These are phyloP conservation scores for Anguilla pacifica DNA, from an alignment of 2,797 vertebrate genomes.

Conservation along the genomic window DNA sequence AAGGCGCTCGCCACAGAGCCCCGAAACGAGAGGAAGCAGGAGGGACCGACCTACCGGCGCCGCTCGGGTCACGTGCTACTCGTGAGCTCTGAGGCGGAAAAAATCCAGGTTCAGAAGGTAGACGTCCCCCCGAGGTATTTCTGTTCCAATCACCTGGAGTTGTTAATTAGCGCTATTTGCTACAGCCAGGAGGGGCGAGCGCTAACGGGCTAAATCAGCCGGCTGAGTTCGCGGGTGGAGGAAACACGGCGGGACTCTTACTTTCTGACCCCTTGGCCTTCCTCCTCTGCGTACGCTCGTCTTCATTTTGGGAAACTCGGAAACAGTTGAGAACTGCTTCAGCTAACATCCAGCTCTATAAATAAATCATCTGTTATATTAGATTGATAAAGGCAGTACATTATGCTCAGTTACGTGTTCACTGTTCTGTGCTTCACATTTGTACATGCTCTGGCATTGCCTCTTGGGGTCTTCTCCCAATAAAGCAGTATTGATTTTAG, in stretches of 20 bases:
- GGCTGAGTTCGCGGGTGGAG: too few relatives aligned
- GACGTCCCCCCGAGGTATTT: too few relatives aligned
- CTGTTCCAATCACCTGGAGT: too few relatives aligned
- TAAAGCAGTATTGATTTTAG: not conserved
- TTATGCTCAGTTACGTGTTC: not conserved
- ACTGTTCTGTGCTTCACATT: not conserved
- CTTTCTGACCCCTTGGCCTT: too few relatives aligned
- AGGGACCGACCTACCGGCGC: not conserved
- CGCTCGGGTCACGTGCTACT: not conserved
- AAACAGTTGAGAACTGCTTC: too few relatives aligned
- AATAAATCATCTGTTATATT: not conserved
- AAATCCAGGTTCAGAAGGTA: too few relatives aligned
- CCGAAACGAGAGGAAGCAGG: not conserved
- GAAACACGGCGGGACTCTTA: too few relatives aligned
- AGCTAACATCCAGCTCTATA: not conserved
- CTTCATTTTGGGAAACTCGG: too few relatives aligned
- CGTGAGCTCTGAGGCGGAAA: too few relatives aligned
- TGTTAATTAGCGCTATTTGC: too few relatives aligned
- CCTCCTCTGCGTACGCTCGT: not conserved
- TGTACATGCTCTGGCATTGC: not conserved
- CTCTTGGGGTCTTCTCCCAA: not conserved
- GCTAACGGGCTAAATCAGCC: too few relatives aligned
- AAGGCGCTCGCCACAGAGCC: not conserved
- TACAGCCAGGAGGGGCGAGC: too few relatives aligned
- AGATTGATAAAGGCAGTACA: not conserved